Percentiles rank a stretch among this genome's conserved stretches.
Conservation (phyloP, 1,140 invertebrate genomes). For the Megathymus violae region DNA sequence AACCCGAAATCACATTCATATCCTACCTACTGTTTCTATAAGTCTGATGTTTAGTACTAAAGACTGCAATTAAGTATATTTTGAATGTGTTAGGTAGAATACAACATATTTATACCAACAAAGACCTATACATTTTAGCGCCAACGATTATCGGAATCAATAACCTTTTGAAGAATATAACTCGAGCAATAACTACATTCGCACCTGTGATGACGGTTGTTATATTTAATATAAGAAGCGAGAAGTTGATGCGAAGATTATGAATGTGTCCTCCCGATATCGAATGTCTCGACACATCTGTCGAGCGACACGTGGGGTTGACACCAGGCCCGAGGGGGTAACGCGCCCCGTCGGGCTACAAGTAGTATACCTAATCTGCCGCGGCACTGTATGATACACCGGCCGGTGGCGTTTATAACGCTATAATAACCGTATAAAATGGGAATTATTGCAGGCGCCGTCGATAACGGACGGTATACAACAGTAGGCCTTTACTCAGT, state of each 20-base stretch:
- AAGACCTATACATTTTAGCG: neutral
- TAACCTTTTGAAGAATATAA: conserved; percentile 8
- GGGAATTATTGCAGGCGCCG: conserved; percentile 81
- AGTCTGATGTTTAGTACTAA: too few relatives aligned
- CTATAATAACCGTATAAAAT: conserved; percentile 84
- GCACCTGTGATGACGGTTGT: conserved; percentile 57
- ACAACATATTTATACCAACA: too few relatives aligned
- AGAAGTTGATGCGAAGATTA: conserved; percentile 76
- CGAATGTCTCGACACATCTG: conserved; percentile 80
- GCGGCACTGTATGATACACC: conserved; percentile 79
- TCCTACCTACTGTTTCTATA: too few relatives aligned
- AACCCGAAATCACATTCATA: too few relatives aligned
- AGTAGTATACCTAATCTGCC: conserved; percentile 78
- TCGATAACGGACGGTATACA: conserved; percentile 79
- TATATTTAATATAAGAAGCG: conserved; percentile 73
- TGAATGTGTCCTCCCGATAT: conserved; percentile 81
- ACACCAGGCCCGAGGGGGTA: conserved; percentile 64
- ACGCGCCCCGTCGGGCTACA: conserved; percentile 54
- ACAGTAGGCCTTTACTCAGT: conserved; percentile 61
- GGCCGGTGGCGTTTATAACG: conserved; percentile 80
- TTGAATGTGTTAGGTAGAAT: too few relatives aligned
- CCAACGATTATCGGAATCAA: conserved; percentile 10
- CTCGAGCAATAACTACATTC: conserved; percentile 40
- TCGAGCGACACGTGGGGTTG: conserved; percentile 72
- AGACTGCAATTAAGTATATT: too few relatives aligned